phyloP scores from a whole-genome alignment of 2,113 vertebrate species.

The Alethe diademata region DNA sequence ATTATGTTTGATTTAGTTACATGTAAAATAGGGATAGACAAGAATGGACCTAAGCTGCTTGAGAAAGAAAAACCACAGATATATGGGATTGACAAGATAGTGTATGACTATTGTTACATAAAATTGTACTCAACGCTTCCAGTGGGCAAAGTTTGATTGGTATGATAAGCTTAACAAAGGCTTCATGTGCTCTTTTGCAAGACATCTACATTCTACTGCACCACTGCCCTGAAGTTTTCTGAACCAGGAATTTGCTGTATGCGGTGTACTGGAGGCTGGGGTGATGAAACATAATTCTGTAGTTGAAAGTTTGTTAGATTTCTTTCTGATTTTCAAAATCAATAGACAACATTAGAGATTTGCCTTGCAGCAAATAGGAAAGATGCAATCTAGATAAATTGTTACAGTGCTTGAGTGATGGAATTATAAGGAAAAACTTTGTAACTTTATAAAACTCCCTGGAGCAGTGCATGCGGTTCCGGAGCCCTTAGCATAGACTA shows the following conservation, averaged over 20 bases:
- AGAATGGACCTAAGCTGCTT: neutral
- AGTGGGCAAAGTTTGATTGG: neutral
- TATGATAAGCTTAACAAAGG: neutral
- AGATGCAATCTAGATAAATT: neutral
- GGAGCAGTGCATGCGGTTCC: neutral
- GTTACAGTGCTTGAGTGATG: neutral
- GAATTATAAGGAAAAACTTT: neutral
- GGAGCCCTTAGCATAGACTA: neutral
- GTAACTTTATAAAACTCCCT: neutral
- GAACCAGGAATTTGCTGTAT: neutral
- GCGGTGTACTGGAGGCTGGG: neutral
- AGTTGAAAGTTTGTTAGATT: neutral
- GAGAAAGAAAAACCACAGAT: neutral
- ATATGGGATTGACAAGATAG: neutral
- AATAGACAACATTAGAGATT: neutral
- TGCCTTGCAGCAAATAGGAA: neutral
- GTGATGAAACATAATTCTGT: fast-evolving
- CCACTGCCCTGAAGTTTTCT: neutral
- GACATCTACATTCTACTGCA: neutral
- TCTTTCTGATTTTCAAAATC: neutral
- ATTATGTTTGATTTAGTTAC: neutral
- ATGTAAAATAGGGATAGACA: neutral
- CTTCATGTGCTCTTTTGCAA: neutral
- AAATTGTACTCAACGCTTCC: neutral
- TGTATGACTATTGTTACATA: neutral